Evolutionary conservation across 2,113 vertebrate genomes (phyloP), one percentile per base, ranked within the genome.

Genomic region (Empidonax alnorum): DNA sequence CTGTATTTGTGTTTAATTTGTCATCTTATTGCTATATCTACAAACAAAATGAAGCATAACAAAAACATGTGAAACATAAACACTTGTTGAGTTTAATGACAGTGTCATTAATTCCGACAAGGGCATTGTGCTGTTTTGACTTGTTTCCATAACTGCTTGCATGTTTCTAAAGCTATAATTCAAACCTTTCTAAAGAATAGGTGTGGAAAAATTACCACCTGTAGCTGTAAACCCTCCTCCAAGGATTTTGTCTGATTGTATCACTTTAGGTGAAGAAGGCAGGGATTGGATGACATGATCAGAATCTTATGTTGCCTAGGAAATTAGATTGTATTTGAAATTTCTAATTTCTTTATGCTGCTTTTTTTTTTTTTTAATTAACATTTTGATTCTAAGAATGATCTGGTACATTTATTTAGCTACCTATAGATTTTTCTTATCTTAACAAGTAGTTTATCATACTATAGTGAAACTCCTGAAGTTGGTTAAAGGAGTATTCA

Each of bases 321-420:
- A 69, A 92, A 78, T 87, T 94, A 58, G 46, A 65, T 76, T 87
- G 10, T 75, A 59, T 85, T 61, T 84, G 39, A 35, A 5, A 66
- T 84, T 94, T 73, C 19, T 93, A 5, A 63, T 84, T 94, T 69
- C 18, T 93, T 95, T 77, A 42, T 89, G n/a, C 61, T 61, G 10
- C 30, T 96, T 75, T 41, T 39, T 33, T 89, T 16, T 93, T 42
- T 72, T 83, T 96, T 90, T 6, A 92, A 44, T 82, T 95, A 30
- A 12, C 37, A 31, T 49, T 82, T 39, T 92, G 67, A 67, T 79
- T 81, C 86, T 91, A 80, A 86, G 78, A 90, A 90, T 80, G 47
- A 88, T n/a, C 67, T 61, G 25, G 25, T 82, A 42, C 4, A 17
- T 82, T 82, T 85, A 44, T 39, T 84, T 93, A 39, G 20, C 22